phyloP scores from a whole-genome alignment of 1,140 invertebrate genomes.

The Cryptotermes secundus region DNA sequence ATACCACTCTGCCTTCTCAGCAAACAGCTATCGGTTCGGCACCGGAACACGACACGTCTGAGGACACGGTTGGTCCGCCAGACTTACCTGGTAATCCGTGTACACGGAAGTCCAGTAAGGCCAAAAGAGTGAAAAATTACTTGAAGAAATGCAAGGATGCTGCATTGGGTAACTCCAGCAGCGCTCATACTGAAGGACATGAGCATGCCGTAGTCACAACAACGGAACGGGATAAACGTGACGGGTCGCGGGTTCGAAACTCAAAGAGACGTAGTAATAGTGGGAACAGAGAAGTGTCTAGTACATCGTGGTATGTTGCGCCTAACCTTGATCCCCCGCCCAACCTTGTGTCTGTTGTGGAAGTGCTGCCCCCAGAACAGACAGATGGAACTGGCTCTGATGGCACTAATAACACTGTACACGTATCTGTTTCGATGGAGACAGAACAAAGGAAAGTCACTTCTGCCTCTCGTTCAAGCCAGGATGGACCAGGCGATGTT shows the following conservation, averaged over 20 bases:
- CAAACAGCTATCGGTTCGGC: neutral
- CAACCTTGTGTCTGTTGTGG: neutral
- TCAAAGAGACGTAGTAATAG: conserved; percentile 5
- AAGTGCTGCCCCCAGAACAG: neutral
- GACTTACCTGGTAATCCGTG: neutral
- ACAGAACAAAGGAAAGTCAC: neutral
- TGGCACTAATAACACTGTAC: neutral
- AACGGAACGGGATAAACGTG: neutral
- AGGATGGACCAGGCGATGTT: neutral
- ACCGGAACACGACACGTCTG: neutral
- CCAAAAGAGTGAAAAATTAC: conserved; percentile 52
- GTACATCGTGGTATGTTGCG: conserved; percentile 49
- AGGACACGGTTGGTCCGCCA: neutral
- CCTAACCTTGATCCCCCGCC: neutral
- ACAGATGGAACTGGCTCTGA: neutral
- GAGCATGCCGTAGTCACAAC: neutral
- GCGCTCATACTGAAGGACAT: neutral
- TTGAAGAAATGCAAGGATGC: conserved; percentile 52
- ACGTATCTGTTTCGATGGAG: neutral
- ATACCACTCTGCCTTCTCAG: neutral
- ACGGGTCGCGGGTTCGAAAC: neutral
- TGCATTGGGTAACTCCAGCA: conserved; percentile 19
- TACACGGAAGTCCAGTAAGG: conserved; percentile 44
- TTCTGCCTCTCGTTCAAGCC: neutral
- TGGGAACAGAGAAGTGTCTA: conserved; percentile 24